A percentile compares a stretch with the other conserved stretches of the same genome.
Evolutionary conservation across 2,797 vertebrate species (phyloP).

Genomic region (Hybognathus amarus): DNA sequence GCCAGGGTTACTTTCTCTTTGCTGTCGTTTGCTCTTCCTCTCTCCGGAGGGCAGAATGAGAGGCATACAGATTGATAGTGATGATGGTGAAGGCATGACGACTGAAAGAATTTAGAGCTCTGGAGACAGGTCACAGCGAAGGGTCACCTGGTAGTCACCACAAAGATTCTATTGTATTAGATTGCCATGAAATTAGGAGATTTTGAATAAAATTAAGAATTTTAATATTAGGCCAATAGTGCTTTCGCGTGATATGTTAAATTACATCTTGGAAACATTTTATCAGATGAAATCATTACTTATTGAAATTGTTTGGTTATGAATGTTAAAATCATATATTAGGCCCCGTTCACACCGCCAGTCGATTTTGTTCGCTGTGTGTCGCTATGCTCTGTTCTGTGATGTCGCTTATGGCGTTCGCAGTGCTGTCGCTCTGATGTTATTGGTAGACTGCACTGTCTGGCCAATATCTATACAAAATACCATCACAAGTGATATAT

Average conservation of each 20-base stretch:
- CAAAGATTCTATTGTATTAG: not conserved
- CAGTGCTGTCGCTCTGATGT: too few species aligned
- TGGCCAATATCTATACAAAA: too few species aligned
- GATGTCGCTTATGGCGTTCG: too few species aligned
- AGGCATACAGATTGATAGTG: slow-evolving; percentile 15
- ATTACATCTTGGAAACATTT: not conserved
- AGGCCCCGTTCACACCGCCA: too few species aligned
- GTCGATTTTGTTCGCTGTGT: too few species aligned
- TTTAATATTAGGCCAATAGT: not conserved
- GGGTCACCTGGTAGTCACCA: not conserved
- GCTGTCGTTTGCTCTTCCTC: slow-evolving; percentile 11
- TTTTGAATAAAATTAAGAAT: not conserved
- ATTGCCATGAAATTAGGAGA: not conserved
- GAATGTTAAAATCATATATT: too few species aligned
- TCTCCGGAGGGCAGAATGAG: not conserved
- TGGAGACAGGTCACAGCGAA: not conserved
- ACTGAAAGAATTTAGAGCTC: not conserved
- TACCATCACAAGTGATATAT: too few species aligned
- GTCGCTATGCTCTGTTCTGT: too few species aligned
- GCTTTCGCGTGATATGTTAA: not conserved
- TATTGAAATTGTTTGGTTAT: not conserved
- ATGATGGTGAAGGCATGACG: slow-evolving; percentile 4
- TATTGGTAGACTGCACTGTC: too few species aligned
- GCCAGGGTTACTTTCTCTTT: not conserved
- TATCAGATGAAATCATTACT: not conserved